Evolutionary conservation across 2,797 vertebrate genomes (phyloP).

Genomic region (Manis javanica): DNA sequence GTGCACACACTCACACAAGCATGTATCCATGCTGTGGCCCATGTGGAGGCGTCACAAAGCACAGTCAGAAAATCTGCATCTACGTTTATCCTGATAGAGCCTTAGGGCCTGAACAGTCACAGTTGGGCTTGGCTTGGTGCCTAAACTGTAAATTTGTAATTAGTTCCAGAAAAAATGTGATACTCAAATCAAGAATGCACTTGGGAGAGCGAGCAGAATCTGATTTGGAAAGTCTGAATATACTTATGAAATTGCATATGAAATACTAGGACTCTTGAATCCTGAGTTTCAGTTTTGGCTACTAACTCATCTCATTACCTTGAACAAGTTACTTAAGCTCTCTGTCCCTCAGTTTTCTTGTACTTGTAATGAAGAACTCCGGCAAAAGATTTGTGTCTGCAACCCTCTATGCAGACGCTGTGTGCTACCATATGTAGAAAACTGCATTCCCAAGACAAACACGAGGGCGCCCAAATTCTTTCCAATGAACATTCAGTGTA

Average conservation of each 20-base stretch:
- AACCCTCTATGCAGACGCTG: neutral
- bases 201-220: constrained; percentile 7
- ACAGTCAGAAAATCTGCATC: neutral
- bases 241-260: neutral
- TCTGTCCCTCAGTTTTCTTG: neutral
- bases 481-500: constrained; percentile 63
- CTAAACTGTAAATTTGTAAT: constrained; percentile 59
- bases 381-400: neutral
- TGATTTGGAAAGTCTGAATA: constrained; percentile 17
- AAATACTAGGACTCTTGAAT: constrained; percentile 9
- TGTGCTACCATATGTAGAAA: constrained; percentile 23
- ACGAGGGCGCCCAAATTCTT: constrained; percentile 33
- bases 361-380: neutral
- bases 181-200: constrained; percentile 39
- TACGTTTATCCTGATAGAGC: neutral
- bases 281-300: neutral
- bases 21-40: neutral
- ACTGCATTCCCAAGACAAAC: constrained; percentile 55
- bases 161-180: constrained; percentile 52
- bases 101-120: neutral
- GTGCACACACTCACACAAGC: fast-evolving
- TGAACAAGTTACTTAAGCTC: constrained; percentile 12
- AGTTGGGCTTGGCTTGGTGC: neutral
- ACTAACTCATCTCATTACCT: neutral
- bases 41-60: neutral